phyloP scores from a whole-genome alignment of 2,888 invertebrate genomes.

The Eilema sororculum region DNA sequence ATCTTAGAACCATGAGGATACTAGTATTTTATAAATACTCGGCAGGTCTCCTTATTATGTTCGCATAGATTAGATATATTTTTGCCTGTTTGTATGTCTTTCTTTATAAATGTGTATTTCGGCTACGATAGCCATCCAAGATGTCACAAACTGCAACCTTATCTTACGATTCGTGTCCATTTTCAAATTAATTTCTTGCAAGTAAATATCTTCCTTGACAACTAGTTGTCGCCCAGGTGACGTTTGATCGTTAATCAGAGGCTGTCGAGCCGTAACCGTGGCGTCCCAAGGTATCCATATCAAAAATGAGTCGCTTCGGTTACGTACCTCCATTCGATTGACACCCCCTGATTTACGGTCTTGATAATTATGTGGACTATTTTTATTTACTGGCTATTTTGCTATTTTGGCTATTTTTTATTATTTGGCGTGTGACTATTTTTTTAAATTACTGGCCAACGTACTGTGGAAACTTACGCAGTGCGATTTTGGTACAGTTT shows the following conservation, averaged over 20 bases:
- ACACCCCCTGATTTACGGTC: background rate
- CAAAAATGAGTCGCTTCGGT: constrained; percentile 1
- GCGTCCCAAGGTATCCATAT: background rate
- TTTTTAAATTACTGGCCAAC: too few relatives aligned
- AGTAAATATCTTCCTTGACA: constrained; percentile 4
- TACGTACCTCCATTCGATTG: background rate
- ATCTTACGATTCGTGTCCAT: background rate
- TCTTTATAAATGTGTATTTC: too few relatives aligned
- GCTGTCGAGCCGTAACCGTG: background rate
- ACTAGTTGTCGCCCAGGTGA: constrained; percentile 2
- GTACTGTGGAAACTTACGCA: background rate
- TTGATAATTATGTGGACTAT: background rate
- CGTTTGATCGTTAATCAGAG: constrained; percentile 2
- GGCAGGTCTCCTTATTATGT: too few relatives aligned
- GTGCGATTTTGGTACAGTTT: background rate
- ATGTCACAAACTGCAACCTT: background rate
- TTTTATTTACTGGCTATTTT: background rate
- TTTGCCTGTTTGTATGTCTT: too few relatives aligned
- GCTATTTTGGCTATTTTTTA: too few relatives aligned
- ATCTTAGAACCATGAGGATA: too few relatives aligned
- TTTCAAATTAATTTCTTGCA: constrained; percentile 1
- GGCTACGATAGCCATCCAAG: background rate
- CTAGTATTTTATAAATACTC: too few relatives aligned
- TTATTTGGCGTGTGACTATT: too few relatives aligned
- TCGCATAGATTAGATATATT: too few relatives aligned